Evolutionary conservation across 2,888 invertebrate species (phyloP).

Genomic region (Cryptocheilus praepositus): DNA sequence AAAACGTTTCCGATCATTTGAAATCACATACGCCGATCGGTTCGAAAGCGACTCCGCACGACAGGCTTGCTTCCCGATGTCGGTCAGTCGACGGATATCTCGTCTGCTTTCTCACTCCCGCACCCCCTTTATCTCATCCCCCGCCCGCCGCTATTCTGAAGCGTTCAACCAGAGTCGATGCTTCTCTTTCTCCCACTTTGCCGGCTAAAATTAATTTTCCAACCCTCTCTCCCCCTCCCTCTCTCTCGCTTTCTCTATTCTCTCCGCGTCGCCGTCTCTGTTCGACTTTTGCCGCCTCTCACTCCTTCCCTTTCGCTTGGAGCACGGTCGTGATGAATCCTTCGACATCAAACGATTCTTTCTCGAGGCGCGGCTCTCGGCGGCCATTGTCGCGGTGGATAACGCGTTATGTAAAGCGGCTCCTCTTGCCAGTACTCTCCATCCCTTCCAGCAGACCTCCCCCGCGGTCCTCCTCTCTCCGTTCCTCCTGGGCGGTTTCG

Average conservation of each 20-base stretch:
- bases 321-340: conserved; percentile 50
- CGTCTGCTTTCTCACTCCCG: conserved; percentile 8
- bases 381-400: conserved; percentile 57
- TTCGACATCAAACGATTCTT: conserved; percentile 60
- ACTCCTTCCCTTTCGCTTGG: conserved; percentile 25
- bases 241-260: conserved; percentile 25
- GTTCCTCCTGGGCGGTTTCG: conserved; percentile 51
- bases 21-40: too few species aligned
- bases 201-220: conserved; percentile 56
- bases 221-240: conserved; percentile 27
- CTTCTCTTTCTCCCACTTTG: conserved; percentile 21
- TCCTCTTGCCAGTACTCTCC: conserved; percentile 15
- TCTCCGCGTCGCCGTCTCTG: conserved; percentile 7
- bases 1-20: too few species aligned
- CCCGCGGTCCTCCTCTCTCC: conserved; percentile 29
- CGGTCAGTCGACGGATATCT: conserved; percentile 43
- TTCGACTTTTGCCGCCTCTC: neutral
- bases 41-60: too few species aligned
- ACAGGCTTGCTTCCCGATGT: conserved; percentile 30
- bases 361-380: conserved; percentile 52
- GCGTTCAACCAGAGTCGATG: conserved; percentile 47
- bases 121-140: neutral
- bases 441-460: conserved; percentile 37
- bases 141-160: conserved; percentile 35
- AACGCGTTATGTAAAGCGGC: conserved; percentile 64